Base-by-base conservation (phyloP, 2,113 vertebrate genomes). In the Limanda limanda region DNA sequence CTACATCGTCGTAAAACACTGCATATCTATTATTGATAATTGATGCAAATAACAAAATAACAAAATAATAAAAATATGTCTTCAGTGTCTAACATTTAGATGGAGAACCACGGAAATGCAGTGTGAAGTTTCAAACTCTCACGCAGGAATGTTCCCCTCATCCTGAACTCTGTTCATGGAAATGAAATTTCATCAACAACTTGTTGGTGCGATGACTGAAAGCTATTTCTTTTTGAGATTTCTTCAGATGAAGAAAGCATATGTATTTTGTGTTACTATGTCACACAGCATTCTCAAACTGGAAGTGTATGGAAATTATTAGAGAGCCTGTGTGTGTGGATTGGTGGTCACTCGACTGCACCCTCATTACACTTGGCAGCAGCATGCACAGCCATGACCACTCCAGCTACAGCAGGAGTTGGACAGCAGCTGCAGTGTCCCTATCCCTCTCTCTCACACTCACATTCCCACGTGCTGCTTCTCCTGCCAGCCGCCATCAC, bases 291-390 rank as follows among this genome's bases (percentile, higher is more conserved):
- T 57, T 64, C 23, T 27, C 58, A 57, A 76, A 62, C 18, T 66
- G 68, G 27, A 73, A 15, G 62, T 79, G 78, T 7, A 71, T 57
- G 62, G 62, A 60, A 65, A 66, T 69, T 21, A 51, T 23, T 58
- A 42, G 11, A 47, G 59, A 10, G 35, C 23, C 35, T 51, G 47
- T 68, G 31, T 65, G 54, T 65, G 54, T 55, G 51, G 52, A 57
- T 37, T 7, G 10, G 51, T 55, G 70, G 86, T 81, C 71, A 70
- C 8, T 56, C 24, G 71, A n/a, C 72, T 81, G 75, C 78, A 59
- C 45, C 60, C 31, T 82, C 76, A 82, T 82, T 77, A 57, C 73
- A 71, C 69, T 75, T 78, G 69, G 74, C 67, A 86, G 67, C 23
- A 62, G 35, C 45, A 23, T 59, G 37, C 63, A 77, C 72, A 78